These are phyloP conservation scores for Spatulosminthurus flaviceps DNA, from an alignment of 2,888 invertebrate species.

Conservation along the genomic window DNA sequence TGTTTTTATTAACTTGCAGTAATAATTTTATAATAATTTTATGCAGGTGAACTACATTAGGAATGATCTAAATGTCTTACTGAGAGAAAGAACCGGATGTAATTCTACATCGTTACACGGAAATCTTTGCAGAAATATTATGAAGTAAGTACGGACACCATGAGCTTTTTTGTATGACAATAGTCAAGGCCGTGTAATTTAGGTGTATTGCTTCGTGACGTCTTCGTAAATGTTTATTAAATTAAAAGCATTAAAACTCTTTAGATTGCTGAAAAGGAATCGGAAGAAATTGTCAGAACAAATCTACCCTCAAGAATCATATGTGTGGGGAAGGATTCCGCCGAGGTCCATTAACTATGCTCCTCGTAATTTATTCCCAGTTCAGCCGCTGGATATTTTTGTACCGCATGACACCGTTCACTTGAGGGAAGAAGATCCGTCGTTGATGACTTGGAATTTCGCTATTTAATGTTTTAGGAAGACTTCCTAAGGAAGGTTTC, in stretches of 20 bases:
- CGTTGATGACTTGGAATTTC: slow-evolving; percentile 47
- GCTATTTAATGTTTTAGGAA: slow-evolving; percentile 27
- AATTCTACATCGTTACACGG: slow-evolving; percentile 54
- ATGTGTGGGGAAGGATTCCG: slow-evolving; percentile 56
- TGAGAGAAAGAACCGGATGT: slow-evolving; percentile 67
- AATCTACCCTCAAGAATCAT: slow-evolving; percentile 59
- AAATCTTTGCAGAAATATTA: slow-evolving; percentile 38
- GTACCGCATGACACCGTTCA: slow-evolving; percentile 54
- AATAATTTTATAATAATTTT: slow-evolving; percentile 19
- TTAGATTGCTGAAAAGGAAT: slow-evolving; percentile 47
- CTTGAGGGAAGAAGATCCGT: slow-evolving; percentile 38
- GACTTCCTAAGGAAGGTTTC: too few species aligned
- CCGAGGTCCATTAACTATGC: slow-evolving; percentile 28
- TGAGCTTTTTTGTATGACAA: not conserved
- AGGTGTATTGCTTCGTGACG: not conserved
- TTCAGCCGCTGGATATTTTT: slow-evolving; percentile 58
- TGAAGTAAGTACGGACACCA: slow-evolving; percentile 38
- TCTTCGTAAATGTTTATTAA: not conserved
- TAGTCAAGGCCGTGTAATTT: not conserved
- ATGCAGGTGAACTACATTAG: slow-evolving; percentile 78
- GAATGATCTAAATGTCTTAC: slow-evolving; percentile 76
- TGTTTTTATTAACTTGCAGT: too few species aligned
- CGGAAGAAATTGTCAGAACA: slow-evolving; percentile 53
- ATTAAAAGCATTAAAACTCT: not conserved
- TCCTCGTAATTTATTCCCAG: slow-evolving; percentile 39